These are phyloP conservation scores for Spinibarbus caldwelli DNA, from an alignment of 2,797 vertebrate species.

Conservation along the genomic window DNA sequence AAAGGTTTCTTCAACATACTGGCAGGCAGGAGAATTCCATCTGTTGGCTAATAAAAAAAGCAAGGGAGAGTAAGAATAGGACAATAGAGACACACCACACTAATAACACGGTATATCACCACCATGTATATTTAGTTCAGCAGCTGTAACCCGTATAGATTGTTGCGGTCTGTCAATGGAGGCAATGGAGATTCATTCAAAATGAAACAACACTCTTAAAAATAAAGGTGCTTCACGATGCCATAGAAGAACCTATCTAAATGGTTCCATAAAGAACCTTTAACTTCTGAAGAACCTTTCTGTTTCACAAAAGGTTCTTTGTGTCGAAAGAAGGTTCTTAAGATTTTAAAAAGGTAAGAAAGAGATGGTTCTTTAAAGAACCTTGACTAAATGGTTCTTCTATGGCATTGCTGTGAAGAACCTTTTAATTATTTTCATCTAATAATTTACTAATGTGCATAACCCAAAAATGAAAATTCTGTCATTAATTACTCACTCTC, in stretches of 20 bases:
- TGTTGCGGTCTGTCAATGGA: neutral
- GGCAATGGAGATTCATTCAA: neutral
- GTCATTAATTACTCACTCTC: too few relatives aligned
- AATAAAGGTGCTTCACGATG: too few relatives aligned
- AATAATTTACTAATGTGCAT: neutral
- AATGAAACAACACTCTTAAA: neutral
- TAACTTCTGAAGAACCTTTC: too few relatives aligned
- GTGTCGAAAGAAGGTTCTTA: too few relatives aligned
- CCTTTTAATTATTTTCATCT: neutral
- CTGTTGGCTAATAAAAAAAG: slow-evolving; percentile 64
- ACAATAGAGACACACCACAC: slow-evolving; percentile 1
- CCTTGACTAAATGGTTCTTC: too few relatives aligned
- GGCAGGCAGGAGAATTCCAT: slow-evolving; percentile 65
- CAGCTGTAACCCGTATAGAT: slow-evolving; percentile 10
- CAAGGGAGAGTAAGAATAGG: slow-evolving; percentile 44
- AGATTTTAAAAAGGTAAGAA: too few relatives aligned
- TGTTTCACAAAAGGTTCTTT: too few relatives aligned
- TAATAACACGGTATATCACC: neutral
- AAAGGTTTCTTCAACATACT: slow-evolving; percentile 66
- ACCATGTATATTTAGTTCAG: slow-evolving; percentile 8
- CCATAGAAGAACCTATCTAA: too few relatives aligned
- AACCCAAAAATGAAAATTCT: too few relatives aligned
- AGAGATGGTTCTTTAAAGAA: too few relatives aligned
- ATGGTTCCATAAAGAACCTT: too few relatives aligned
- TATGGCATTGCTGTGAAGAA: too few relatives aligned